Conservation (phyloP, 2,113 vertebrate species). For the Atractosteus spatula region DNA sequence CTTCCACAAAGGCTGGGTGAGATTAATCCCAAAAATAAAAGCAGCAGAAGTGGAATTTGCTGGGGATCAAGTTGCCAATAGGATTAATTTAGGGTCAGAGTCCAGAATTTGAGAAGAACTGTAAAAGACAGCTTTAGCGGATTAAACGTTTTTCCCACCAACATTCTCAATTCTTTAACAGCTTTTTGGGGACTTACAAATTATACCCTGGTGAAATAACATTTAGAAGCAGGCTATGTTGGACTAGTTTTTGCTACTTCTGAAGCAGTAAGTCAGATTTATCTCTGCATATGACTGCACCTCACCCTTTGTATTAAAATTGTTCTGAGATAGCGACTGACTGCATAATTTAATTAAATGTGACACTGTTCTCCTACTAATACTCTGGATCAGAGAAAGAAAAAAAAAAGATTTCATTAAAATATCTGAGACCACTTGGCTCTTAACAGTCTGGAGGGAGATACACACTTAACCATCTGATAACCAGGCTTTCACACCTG, state of each 20-base stretch:
- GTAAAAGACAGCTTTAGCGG: not conserved
- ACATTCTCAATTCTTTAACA: not conserved
- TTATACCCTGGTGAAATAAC: not conserved
- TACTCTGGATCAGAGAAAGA: not conserved
- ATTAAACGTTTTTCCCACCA: not conserved
- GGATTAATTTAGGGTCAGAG: conserved; percentile 46
- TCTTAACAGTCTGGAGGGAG: not conserved
- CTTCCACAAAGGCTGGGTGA: conserved; percentile 3
- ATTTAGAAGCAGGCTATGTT: too few species aligned
- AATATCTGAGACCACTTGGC: not conserved
- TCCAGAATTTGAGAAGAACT: conserved; percentile 26
- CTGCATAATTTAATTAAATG: not conserved
- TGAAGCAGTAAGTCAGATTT: too few species aligned
- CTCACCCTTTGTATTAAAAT: too few species aligned
- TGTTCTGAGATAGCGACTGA: not conserved
- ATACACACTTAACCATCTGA: conserved; percentile 17
- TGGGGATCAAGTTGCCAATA: conserved; percentile 8
- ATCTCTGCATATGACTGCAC: too few species aligned
- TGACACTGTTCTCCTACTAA: not conserved
- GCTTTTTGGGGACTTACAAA: not conserved
- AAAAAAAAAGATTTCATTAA: not conserved
- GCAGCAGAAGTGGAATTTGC: conserved; percentile 20
- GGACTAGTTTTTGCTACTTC: too few species aligned
- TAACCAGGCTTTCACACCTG: conserved; percentile 22
- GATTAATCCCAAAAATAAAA: conserved; percentile 29